phyloP scores from a whole-genome alignment of 2,113 vertebrate genomes.

The Pachycephala philippinensis region DNA sequence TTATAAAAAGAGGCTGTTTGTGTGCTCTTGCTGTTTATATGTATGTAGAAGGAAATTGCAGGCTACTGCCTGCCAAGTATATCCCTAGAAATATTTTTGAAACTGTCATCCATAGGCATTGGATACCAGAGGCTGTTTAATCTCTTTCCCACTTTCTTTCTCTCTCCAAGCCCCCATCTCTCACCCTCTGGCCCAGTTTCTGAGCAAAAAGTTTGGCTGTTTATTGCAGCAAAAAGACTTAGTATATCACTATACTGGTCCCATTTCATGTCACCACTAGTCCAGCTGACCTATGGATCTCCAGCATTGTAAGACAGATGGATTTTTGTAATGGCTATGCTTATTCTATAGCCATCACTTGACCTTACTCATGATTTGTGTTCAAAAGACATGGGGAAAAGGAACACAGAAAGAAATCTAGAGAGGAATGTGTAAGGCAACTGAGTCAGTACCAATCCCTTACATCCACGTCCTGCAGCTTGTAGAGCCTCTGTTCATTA shows the following conservation, averaged over 20 bases:
- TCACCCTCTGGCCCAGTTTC: conserved; percentile 8
- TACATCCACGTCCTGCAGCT: not conserved
- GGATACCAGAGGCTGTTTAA: conserved; percentile 14
- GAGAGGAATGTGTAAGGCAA: not conserved
- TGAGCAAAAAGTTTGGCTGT: not conserved
- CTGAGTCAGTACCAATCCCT: not conserved
- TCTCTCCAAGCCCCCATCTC: not conserved
- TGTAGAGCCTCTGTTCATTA: not conserved
- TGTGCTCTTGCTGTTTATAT: not conserved
- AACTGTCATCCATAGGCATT: conserved; percentile 18
- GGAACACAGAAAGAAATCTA: not conserved
- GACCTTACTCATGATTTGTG: not conserved
- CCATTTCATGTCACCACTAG: not conserved
- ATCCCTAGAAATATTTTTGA: conserved; percentile 34
- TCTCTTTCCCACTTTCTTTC: conserved; percentile 8
- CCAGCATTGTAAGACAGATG: not conserved
- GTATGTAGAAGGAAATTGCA: conserved; percentile 6
- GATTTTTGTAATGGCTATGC: not conserved
- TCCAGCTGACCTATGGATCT: not conserved
- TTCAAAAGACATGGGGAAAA: not conserved
- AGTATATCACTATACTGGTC: not conserved
- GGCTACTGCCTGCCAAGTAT: conserved; percentile 23
- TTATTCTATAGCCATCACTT: not conserved
- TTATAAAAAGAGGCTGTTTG: not conserved
- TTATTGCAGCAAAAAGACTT: not conserved